phyloP scores from a whole-genome alignment of 2,888 invertebrate genomes.

The Zygogramma bicolorata region DNA sequence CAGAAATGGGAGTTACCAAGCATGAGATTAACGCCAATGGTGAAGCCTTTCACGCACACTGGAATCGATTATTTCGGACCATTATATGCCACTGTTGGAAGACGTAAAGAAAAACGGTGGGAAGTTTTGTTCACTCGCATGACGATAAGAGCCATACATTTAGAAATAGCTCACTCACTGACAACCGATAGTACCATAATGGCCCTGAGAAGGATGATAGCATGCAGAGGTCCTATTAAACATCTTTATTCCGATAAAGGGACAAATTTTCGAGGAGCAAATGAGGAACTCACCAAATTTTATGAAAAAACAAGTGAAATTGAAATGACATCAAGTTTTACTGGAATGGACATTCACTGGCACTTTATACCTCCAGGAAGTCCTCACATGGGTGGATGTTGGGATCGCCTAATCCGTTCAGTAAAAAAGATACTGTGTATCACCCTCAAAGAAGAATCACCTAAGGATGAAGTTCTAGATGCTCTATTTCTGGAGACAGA shows the following conservation, averaged over 20 bases:
- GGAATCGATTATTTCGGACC: no score
- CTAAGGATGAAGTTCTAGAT: not conserved
- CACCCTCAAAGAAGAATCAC: constrained; percentile 6
- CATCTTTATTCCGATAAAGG: constrained; percentile 22
- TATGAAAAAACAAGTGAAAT: no score
- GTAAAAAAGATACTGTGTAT: constrained; percentile 19
- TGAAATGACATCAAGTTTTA: no score
- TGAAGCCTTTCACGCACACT: no score
- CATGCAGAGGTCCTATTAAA: not conserved
- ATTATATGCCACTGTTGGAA: not conserved
- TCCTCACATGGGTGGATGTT: no score
- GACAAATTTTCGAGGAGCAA: constrained; percentile 5
- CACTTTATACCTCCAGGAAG: no score
- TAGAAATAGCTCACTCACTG: constrained; percentile 17
- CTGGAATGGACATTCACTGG: no score
- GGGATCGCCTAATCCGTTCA: constrained; percentile 17
- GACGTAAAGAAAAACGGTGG: not conserved
- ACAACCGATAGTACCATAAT: constrained; percentile 16
- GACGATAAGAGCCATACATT: constrained; percentile 6
- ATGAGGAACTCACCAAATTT: no score
- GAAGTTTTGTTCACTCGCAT: constrained; percentile 2
- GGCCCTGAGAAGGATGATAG: constrained; percentile 5
- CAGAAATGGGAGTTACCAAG: no score
- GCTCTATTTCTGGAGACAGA: constrained; percentile 5
- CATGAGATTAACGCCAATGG: no score